These are phyloP conservation scores for Caenorhabditis sinica DNA, from an alignment of 2,888 invertebrate genomes.

Conservation along the genomic window DNA sequence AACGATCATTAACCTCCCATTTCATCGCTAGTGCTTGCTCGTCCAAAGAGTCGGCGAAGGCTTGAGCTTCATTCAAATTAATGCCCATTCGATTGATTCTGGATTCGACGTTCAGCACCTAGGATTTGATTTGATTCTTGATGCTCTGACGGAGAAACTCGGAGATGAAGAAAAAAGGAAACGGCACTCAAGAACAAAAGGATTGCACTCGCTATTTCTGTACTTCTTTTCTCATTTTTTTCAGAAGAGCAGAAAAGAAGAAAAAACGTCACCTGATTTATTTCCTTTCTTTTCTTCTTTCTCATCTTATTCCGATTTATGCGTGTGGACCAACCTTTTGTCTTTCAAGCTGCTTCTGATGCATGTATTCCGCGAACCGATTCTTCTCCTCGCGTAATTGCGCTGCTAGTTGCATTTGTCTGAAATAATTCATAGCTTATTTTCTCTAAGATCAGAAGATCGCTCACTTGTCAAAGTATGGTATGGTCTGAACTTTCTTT, in stretches of 20 bases:
- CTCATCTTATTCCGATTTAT: neutral
- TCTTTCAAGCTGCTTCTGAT: constrained; percentile 84
- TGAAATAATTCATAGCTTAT: constrained; percentile 18
- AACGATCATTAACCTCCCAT: constrained; percentile 49
- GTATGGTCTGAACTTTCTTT: constrained; percentile 72
- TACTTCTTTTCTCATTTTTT: constrained; percentile 28
- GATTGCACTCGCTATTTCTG: constrained; percentile 31
- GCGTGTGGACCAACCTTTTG: constrained; percentile 58
- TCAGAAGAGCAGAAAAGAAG: neutral
- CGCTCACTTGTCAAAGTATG: constrained; percentile 79
- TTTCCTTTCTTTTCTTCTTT: constrained; percentile 15
- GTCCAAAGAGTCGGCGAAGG: constrained; percentile 47
- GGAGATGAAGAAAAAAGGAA: constrained; percentile 5
- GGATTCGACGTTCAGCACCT: constrained; percentile 42
- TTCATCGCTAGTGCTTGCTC: constrained; percentile 55
- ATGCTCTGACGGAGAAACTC: constrained; percentile 17
- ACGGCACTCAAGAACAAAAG: constrained; percentile 43
- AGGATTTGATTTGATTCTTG: constrained; percentile 35
- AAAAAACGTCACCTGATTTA: constrained; percentile 27
- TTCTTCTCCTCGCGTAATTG: constrained; percentile 87
- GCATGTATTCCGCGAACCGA: constrained; percentile 86
- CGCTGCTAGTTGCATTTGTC: constrained; percentile 86
- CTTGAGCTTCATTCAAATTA: constrained; percentile 41
- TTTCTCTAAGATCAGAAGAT: neutral
- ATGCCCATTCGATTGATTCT: constrained; percentile 49